Evolutionary conservation across 2,888 invertebrate species (phyloP).

Genomic region (Hypselothyrea guttata): DNA sequence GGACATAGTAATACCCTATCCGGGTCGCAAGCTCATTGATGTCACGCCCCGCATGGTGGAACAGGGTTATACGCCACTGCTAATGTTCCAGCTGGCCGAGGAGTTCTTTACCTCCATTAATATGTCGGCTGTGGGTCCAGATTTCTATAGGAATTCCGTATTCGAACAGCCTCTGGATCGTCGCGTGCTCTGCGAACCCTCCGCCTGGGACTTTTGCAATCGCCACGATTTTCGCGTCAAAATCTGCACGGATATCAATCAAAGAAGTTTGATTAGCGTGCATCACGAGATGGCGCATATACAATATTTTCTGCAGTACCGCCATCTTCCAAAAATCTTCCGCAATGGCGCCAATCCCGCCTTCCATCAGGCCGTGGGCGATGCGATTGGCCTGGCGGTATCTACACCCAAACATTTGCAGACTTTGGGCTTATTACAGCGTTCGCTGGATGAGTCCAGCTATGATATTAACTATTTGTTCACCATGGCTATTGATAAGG

Average conservation of each 20-base stretch:
- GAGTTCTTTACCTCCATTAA: slow-evolving; percentile 96
- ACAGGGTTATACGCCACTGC: slow-evolving; percentile 92
- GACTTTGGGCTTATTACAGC: slow-evolving; percentile 90
- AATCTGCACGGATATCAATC: slow-evolving; percentile 92
- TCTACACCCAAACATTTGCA: slow-evolving; percentile 93
- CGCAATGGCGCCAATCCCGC: slow-evolving; percentile 97
- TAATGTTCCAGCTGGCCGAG: slow-evolving; percentile 93
- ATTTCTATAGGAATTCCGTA: slow-evolving; percentile 94
- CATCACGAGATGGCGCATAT: slow-evolving; percentile 97
- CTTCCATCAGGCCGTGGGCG: slow-evolving; percentile 96
- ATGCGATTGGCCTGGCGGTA: slow-evolving; percentile 92
- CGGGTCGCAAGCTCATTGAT: slow-evolving; percentile 91
- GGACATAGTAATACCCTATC: slow-evolving; percentile 92
- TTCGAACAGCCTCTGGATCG: slow-evolving; percentile 90
- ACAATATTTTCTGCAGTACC: slow-evolving; percentile 94
- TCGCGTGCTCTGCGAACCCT: slow-evolving; percentile 92
- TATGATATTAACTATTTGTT: slow-evolving; percentile 94
- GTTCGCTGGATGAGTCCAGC: slow-evolving; percentile 90
- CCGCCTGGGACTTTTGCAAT: slow-evolving; percentile 97
- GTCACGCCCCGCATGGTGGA: slow-evolving; percentile 91
- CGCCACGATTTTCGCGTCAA: slow-evolving; percentile 92
- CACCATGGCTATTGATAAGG: slow-evolving; percentile 92
- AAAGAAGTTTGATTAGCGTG: slow-evolving; percentile 92
- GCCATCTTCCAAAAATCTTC: slow-evolving; percentile 91
- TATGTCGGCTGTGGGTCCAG: slow-evolving; percentile 91